Base-by-base conservation (phyloP, 2,888 invertebrate species). In the Diachrysia chrysitis region DNA sequence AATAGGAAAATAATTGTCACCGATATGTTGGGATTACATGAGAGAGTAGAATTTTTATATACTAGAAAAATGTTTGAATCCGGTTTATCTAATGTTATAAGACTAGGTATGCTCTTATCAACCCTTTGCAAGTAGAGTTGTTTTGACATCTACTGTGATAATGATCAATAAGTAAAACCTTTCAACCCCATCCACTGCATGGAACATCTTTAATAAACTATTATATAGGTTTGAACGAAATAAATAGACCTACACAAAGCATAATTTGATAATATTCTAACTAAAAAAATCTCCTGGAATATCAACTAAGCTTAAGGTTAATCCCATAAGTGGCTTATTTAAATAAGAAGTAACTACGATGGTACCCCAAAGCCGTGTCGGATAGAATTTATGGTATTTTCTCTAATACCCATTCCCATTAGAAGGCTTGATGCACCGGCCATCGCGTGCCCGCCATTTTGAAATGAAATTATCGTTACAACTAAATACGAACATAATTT, bases 301-400 rank as follows among this genome's bases (percentile, higher is more conserved):
- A 14, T 25, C 5, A 16, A 25, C 16, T 54, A 23, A 16, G 16
- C n/a, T 25, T 16, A 25, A 16, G 0, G 4, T 23, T 60, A 62
- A 68, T 75, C 56, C 63, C 21, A 58, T 63, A 66, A 69, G 62
- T 67, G 61, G 66, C 59, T 78, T 60, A 70, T 70, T 75, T 25
- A 63, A 70, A 75, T 75, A 75, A 63, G 61, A 46, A 37, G 46
- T 68, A n/a, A n/a, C n/a, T 59, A 55, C 48, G 54, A 3, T 55
- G 63, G 61, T 42, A 60, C 59, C 63, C 67, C 53, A 58, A 72
- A 77, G 32, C 46, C 55, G 58, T 54, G 16, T 25, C 54, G 62
- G 35, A 59, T 55, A 63, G 64, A 82, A 79, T 80, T 66, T 71
- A 69, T 80, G 70, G 65, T 63, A 79, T 71, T 82, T 63, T 37